Conservation (phyloP, 1,140 invertebrate genomes). For the Apis florea region DNA sequence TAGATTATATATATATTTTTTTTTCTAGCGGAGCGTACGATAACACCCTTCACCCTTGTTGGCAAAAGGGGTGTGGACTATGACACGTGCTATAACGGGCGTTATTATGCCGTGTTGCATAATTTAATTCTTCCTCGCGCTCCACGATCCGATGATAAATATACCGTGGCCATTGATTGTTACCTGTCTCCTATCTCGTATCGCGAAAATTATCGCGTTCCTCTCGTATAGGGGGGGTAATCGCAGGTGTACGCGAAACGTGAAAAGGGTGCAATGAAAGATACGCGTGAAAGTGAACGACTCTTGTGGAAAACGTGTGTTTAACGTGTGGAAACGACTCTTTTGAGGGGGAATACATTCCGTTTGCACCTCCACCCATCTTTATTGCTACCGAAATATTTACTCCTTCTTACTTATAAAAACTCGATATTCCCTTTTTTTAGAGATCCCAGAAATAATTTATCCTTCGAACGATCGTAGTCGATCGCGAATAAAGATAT, state of each 20-base stretch:
- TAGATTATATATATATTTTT: neutral
- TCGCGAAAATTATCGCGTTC: neutral
- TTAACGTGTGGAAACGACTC: neutral
- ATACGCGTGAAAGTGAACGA: neutral
- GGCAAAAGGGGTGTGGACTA: neutral
- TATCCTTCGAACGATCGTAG: too few species aligned
- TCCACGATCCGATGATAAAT: neutral
- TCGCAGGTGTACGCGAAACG: neutral
- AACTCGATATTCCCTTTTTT: too few species aligned
- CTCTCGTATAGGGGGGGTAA: neutral
- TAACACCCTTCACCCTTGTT: neutral
- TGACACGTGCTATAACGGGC: neutral
- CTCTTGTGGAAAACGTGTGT: neutral
- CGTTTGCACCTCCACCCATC: slow-evolving; percentile 1
- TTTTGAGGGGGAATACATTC: neutral
- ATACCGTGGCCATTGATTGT: neutral
- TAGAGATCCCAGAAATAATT: too few species aligned
- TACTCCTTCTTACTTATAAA: too few species aligned
- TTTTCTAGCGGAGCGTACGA: neutral
- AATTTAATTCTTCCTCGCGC: slow-evolving; percentile 16
- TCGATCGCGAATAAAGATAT: too few species aligned
- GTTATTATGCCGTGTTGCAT: slow-evolving; percentile 17
- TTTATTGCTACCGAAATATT: too few species aligned
- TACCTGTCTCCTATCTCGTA: neutral
- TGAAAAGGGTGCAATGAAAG: neutral